These are phyloP conservation scores for Columba janthina DNA, from an alignment of 2,113 vertebrate species.

Conservation along the genomic window DNA sequence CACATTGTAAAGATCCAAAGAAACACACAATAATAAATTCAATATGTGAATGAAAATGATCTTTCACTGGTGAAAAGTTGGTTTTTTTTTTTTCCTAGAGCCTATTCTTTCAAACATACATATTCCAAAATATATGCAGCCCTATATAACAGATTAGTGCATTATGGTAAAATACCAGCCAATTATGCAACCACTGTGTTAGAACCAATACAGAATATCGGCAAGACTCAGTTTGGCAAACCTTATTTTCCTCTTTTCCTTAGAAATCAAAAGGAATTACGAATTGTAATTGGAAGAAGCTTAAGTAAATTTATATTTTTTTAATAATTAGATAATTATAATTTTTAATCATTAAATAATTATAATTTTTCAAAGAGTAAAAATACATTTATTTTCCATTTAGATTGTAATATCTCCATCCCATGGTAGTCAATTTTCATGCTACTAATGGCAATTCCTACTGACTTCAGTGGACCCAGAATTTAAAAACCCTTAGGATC, in stretches of 20 bases:
- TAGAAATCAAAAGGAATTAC: background rate
- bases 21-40: background rate
- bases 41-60: background rate
- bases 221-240: background rate
- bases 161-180: background rate
- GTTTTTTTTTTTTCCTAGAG: background rate
- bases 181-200: background rate
- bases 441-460: background rate
- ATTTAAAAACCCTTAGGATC: background rate
- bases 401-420: background rate
- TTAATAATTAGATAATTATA: no score
- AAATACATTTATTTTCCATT: background rate
- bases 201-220: background rate
- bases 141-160: background rate
- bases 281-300: background rate
- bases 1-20: background rate
- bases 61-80: background rate
- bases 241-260: background rate
- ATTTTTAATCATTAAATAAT: no score
- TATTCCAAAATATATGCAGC: background rate
- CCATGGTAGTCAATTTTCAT: background rate
- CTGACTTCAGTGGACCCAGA: background rate
- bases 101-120: background rate
- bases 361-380: no score
- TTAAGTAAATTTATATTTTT: background rate